Evolutionary conservation across 1,140 invertebrate genomes (phyloP).

Genomic region (Campodea augens): DNA sequence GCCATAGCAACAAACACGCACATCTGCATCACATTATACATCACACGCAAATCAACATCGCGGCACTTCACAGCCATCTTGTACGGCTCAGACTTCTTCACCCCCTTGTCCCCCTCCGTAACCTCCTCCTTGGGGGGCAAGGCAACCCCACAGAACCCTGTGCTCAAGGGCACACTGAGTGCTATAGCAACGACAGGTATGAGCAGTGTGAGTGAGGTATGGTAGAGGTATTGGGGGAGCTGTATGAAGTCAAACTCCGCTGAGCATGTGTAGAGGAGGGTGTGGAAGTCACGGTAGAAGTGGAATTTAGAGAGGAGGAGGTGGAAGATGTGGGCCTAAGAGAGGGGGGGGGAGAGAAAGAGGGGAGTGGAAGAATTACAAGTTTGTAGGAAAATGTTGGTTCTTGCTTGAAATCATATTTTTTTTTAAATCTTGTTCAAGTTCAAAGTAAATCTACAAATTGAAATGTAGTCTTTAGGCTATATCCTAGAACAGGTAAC

Average conservation of each 20-base stretch:
- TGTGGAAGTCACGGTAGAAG: constrained; percentile 57
- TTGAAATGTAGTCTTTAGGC: too few relatives aligned
- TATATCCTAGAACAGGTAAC: too few relatives aligned
- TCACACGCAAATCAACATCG: constrained; percentile 34
- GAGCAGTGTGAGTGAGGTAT: constrained; percentile 35
- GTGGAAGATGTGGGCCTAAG: constrained; percentile 51
- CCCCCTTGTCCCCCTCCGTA: constrained; percentile 9
- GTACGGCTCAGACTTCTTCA: constrained; percentile 9
- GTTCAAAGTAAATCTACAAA: too few relatives aligned
- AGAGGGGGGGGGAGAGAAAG: too few relatives aligned
- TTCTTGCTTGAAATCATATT: too few relatives aligned
- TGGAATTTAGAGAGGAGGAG: constrained; percentile 55
- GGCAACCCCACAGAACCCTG: not conserved
- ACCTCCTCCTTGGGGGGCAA: constrained; percentile 1
- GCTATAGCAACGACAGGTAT: constrained; percentile 27
- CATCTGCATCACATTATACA: constrained; percentile 49
- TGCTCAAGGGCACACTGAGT: constrained; percentile 9
- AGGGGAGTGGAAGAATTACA: too few relatives aligned
- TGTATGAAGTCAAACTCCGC: constrained; percentile 65
- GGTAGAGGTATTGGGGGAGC: constrained; percentile 28
- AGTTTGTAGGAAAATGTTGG: too few relatives aligned
- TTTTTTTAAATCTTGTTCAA: too few relatives aligned
- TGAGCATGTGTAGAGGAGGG: constrained; percentile 63
- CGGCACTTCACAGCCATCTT: constrained; percentile 6
- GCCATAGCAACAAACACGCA: constrained; percentile 52